These are phyloP conservation scores for Pantala flavescens DNA, from an alignment of 1,140 invertebrate species.

Conservation along the genomic window DNA sequence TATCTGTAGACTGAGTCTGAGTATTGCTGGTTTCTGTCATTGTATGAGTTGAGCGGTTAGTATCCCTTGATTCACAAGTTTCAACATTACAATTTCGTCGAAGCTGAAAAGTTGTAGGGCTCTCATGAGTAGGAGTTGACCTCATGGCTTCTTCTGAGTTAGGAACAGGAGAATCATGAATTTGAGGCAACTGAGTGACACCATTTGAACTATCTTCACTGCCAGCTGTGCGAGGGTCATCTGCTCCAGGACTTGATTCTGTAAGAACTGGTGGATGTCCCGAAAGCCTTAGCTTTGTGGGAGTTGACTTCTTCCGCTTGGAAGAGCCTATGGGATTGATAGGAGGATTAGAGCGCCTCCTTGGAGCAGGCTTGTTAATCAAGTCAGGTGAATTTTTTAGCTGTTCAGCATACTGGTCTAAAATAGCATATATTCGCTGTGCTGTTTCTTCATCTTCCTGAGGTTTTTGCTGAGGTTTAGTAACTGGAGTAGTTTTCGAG, in stretches of 20 bases:
- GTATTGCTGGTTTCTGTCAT: slow-evolving; percentile 44
- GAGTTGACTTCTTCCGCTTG: slow-evolving; percentile 59
- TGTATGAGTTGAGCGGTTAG: slow-evolving; percentile 27
- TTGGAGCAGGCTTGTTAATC: slow-evolving; percentile 68
- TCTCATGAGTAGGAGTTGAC: neutral
- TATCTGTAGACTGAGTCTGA: slow-evolving; percentile 33
- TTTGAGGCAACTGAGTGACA: slow-evolving; percentile 44
- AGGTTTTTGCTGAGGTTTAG: slow-evolving; percentile 60
- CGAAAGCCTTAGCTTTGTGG: slow-evolving; percentile 42
- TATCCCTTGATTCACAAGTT: slow-evolving; percentile 13
- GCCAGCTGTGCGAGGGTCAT: slow-evolving; percentile 54
- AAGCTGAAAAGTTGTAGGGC: neutral
- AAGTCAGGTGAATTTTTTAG: slow-evolving; percentile 64
- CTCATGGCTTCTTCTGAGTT: neutral
- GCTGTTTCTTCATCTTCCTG: slow-evolving; percentile 72
- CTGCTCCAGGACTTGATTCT: slow-evolving; percentile 48
- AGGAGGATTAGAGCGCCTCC: slow-evolving; percentile 59
- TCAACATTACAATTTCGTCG: neutral
- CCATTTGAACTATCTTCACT: slow-evolving; percentile 60
- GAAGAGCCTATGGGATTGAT: slow-evolving; percentile 57
- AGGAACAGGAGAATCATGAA: slow-evolving; percentile 28
- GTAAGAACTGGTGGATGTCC: slow-evolving; percentile 35
- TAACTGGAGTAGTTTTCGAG: slow-evolving; percentile 52
- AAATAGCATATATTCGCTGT: slow-evolving; percentile 65
- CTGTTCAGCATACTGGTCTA: slow-evolving; percentile 70